phyloP scores from a whole-genome alignment of 2,113 vertebrate species.

The Daboia siamensis region DNA sequence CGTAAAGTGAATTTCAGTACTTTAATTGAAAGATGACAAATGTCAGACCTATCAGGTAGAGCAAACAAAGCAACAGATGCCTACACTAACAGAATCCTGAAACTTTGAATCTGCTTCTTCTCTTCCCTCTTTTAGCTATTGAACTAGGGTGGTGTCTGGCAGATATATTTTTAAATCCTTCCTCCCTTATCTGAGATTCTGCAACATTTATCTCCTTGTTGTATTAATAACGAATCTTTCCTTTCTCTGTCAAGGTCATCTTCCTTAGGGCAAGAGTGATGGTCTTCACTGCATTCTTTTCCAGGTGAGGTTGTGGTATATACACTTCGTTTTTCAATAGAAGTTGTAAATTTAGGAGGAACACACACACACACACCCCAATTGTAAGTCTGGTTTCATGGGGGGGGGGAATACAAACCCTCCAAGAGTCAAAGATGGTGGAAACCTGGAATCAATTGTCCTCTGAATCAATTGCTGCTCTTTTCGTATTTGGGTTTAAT shows the following conservation, averaged over 20 bases:
- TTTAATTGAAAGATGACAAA: background rate
- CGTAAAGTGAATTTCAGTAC: background rate
- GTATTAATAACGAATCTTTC: background rate
- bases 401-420: background rate
- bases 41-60: background rate
- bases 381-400: background rate
- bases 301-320: background rate
- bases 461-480: background rate
- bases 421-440: background rate
- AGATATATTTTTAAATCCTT: too few relatives aligned
- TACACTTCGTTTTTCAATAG: background rate
- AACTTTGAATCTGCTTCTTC: background rate
- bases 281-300: background rate
- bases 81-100: background rate
- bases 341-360: background rate
- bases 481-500: background rate
- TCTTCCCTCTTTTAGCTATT: background rate
- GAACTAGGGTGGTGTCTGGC: background rate
- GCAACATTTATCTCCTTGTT: background rate
- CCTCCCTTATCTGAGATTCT: background rate
- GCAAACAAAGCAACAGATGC: background rate
- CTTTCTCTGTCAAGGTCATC: background rate
- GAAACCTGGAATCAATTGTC: background rate
- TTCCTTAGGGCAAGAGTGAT: background rate
- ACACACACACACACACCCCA: background rate